A percentile compares a stretch with the other conserved stretches of the same genome.
Conservation (phyloP, 2,888 invertebrate genomes). For the Pasiphila rectangulata region DNA sequence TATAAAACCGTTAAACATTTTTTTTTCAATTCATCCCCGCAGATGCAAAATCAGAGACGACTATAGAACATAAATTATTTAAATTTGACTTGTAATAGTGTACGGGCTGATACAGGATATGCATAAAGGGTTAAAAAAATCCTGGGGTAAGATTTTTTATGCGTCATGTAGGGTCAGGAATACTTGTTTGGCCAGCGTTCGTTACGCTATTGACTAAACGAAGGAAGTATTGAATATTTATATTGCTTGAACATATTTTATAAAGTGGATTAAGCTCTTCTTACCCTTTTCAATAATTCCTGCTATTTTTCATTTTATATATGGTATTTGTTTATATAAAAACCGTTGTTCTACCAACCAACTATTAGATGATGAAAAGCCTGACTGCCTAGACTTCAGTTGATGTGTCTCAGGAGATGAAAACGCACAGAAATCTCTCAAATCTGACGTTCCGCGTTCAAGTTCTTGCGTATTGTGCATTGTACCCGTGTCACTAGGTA, state of each 20-base stretch:
- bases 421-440: too few species aligned
- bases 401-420: too few species aligned
- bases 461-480: too few species aligned
- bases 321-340: too few species aligned
- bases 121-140: conserved; percentile 77
- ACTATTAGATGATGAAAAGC: too few species aligned
- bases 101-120: conserved; percentile 73
- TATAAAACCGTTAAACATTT: conserved; percentile 4
- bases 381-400: too few species aligned
- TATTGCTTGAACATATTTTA: conserved; percentile 56
- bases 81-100: conserved; percentile 79
- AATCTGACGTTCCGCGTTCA: too few species aligned
- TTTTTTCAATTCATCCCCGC: conserved; percentile 35
- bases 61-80: conserved; percentile 74
- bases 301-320: background rate
- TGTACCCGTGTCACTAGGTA: too few species aligned
- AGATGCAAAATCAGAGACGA: conserved; percentile 68
- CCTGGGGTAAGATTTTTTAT: conserved; percentile 71
- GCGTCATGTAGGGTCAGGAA: conserved; percentile 51
- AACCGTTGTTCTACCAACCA: too few species aligned
- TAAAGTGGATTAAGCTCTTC: conserved; percentile 55
- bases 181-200: conserved; percentile 57
- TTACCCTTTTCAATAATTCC: conserved; percentile 2
- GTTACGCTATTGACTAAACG: conserved; percentile 57
- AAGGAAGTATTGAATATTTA: conserved; percentile 58